Percentiles rank a stretch among this genome's conserved stretches.
phyloP scores from a whole-genome alignment of 2,888 invertebrate species.

The Oscheius sp. region DNA sequence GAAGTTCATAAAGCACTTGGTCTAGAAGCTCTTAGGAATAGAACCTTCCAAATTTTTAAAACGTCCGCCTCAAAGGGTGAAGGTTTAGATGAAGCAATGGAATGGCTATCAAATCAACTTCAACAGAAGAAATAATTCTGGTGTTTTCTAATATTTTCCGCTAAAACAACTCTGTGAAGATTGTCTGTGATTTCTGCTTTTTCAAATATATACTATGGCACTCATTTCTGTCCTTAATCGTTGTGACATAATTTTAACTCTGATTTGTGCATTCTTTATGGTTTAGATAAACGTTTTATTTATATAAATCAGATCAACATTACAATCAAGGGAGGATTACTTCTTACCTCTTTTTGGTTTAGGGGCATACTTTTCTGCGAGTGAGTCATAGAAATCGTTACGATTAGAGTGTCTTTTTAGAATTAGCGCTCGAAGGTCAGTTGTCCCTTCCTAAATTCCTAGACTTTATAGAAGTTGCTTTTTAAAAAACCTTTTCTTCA shows the following conservation, averaged over 20 bases:
- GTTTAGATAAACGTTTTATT: not conserved
- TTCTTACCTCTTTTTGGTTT: slow-evolving; percentile 39
- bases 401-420: slow-evolving; percentile 35
- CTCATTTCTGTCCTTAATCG: not conserved
- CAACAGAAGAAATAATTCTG: slow-evolving; percentile 48
- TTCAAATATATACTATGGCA: not conserved
- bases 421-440: slow-evolving; percentile 25
- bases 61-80: slow-evolving; percentile 95
- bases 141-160: not conserved
- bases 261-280: not conserved
- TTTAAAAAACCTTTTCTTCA: slow-evolving; percentile 27
- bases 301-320: no score
- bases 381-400: slow-evolving; percentile 31
- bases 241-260: slow-evolving; percentile 22
- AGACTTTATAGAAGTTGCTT: not conserved
- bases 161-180: slow-evolving; percentile 6
- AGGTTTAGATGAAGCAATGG: slow-evolving; percentile 98
- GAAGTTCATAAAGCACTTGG: slow-evolving; percentile 95
- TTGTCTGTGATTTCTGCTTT: slow-evolving; percentile 24
- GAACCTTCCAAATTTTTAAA: slow-evolving; percentile 98
- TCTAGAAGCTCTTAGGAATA: slow-evolving; percentile 89
- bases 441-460: slow-evolving; percentile 31
- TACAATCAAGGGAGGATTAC: not conserved
- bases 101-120: slow-evolving; percentile 79
- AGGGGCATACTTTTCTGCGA: slow-evolving; percentile 49